These are phyloP conservation scores for Cisticola juncidis DNA, from an alignment of 2,113 vertebrate species.

Conservation along the genomic window DNA sequence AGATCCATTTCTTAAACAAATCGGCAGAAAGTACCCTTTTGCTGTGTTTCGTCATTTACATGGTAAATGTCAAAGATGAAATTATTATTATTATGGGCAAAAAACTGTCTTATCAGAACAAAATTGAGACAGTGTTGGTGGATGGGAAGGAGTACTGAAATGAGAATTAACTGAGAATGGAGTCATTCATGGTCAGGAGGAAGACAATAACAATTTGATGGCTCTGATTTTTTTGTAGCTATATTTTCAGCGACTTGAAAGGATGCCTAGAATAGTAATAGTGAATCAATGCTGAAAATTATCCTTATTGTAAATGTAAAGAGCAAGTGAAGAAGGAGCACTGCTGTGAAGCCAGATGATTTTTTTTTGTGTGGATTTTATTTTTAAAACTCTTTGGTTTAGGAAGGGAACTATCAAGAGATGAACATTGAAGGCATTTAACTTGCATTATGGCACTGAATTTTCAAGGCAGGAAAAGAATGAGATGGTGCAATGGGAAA, in stretches of 20 bases:
- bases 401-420: neutral
- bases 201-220: neutral
- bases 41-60: neutral
- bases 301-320: constrained; percentile 41
- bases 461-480: neutral
- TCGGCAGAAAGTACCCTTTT: neutral
- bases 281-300: constrained; percentile 46
- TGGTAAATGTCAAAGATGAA: neutral
- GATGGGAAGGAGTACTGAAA: neutral
- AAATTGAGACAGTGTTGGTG: neutral
- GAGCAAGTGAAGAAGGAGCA: neutral
- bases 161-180: neutral
- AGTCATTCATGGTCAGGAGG: neutral
- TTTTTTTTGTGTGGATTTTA: neutral
- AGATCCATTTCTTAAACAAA: neutral
- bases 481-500: neutral
- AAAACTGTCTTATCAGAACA: neutral
- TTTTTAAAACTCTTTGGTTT: neutral
- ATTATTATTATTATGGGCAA: neutral
- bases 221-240: neutral
- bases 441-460: neutral
- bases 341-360: neutral
- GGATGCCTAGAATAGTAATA: constrained; percentile 22
- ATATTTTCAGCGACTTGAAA: constrained; percentile 19
- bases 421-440: neutral